Evolutionary conservation across 2,888 invertebrate genomes (phyloP).

Genomic region (Ephialtes manifestator): DNA sequence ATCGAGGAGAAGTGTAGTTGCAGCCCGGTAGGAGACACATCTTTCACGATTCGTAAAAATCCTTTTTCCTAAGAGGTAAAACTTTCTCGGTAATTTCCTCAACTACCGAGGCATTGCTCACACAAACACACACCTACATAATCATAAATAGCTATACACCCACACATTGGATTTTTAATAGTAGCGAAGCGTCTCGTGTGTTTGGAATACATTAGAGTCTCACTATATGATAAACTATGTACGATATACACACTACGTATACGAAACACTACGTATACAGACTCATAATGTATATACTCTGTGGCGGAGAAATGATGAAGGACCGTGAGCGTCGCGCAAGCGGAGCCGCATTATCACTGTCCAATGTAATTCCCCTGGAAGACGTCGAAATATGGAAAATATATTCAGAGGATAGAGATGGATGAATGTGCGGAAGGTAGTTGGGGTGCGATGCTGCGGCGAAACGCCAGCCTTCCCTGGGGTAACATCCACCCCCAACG

Average conservation of each 20-base stretch:
- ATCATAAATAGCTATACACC: background rate
- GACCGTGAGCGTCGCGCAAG: constrained; percentile 41
- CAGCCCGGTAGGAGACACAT: background rate
- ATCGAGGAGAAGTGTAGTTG: background rate
- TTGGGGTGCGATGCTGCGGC: constrained; percentile 16
- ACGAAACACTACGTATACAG: constrained; percentile 8
- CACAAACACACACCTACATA: background rate
- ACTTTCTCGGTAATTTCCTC: constrained; percentile 40
- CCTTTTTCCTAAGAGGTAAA: constrained; percentile 15
- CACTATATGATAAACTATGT: constrained; percentile 24
- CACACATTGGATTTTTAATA: constrained; percentile 36
- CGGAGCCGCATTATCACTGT: constrained; percentile 47
- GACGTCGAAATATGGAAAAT: constrained; percentile 58
- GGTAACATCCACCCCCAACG: constrained; percentile 36
- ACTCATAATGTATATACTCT: background rate
- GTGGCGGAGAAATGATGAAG: constrained; percentile 37
- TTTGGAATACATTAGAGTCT: constrained; percentile 42
- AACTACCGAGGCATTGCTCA: background rate
- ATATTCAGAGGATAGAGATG: constrained; percentile 50
- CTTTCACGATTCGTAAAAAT: constrained; percentile 38
- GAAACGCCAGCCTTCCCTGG: constrained; percentile 35
- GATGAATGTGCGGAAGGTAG: constrained; percentile 20
- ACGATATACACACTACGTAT: constrained; percentile 18
- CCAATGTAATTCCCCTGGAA: constrained; percentile 50
- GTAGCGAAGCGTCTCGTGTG: constrained; percentile 25